Conservation (phyloP, 2,797 vertebrate species). For the Dromococcyx pavoninus region DNA sequence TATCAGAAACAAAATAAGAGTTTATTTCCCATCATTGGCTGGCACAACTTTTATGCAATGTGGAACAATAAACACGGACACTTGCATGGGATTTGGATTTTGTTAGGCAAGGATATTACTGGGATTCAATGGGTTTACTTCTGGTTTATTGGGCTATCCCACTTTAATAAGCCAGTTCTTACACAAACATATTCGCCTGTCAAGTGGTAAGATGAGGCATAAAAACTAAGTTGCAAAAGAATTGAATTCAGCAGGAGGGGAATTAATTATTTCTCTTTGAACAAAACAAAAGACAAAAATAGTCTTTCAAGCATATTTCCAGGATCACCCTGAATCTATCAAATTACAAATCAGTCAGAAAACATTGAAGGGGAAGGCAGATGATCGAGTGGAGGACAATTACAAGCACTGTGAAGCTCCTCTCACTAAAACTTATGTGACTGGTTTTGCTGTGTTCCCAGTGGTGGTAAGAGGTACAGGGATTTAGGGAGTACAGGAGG, state of each 20-base stretch:
- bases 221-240: conserved; percentile 50
- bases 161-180: conserved; percentile 56
- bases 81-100: conserved; percentile 53
- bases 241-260: not conserved
- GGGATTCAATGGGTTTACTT: conserved; percentile 44
- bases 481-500: not conserved
- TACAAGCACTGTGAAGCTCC: not conserved
- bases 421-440: not conserved
- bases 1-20: conserved; percentile 24
- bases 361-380: not conserved
- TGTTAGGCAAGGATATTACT: conserved; percentile 49
- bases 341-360: not conserved
- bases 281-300: conserved; percentile 29
- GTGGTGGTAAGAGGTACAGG: not conserved
- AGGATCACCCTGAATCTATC: conserved; percentile 25
- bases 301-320: not conserved
- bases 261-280: conserved; percentile 48
- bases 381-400: not conserved
- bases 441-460: not conserved
- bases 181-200: conserved; percentile 52
- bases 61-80: conserved; percentile 53
- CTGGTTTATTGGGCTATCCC: conserved; percentile 42
- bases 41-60: conserved; percentile 37
- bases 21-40: conserved; percentile 50
- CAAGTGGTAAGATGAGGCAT: conserved; percentile 46